Conservation (phyloP, 2,888 invertebrate species). For the Branchellion lobata region DNA sequence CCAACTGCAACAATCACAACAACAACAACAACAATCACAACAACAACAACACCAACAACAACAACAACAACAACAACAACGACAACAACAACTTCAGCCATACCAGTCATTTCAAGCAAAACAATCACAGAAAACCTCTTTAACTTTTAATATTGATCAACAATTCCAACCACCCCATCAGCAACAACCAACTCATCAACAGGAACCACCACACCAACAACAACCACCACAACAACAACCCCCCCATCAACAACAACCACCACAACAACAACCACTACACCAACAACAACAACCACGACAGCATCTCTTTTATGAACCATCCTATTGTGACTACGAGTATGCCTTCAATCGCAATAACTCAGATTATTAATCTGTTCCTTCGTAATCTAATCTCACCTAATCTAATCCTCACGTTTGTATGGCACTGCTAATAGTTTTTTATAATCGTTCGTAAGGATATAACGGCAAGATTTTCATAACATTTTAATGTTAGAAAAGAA, state of each 20-base stretch:
- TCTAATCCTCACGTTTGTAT: too few relatives aligned
- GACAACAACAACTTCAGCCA: background rate
- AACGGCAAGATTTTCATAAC: too few relatives aligned
- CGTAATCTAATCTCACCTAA: too few relatives aligned
- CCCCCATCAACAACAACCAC: conserved; percentile 8
- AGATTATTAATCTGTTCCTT: too few relatives aligned
- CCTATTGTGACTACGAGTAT: background rate
- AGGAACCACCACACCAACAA: background rate
- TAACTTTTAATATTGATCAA: too few relatives aligned
- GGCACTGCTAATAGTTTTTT: too few relatives aligned
- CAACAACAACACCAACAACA: background rate
- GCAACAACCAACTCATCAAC: background rate
- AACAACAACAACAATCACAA: background rate
- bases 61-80: conserved; percentile 14
- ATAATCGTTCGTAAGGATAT: too few relatives aligned
- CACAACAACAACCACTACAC: background rate
- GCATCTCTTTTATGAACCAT: background rate
- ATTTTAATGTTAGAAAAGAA: too few relatives aligned
- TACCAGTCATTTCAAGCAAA: background rate
- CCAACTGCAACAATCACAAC: background rate
- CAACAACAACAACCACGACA: conserved; percentile 2
- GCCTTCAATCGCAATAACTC: background rate
- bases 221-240: background rate
- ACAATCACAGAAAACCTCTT: too few relatives aligned
- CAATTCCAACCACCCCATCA: background rate